Base-by-base conservation (phyloP, 2,888 invertebrate species). In the Saturnia pavonia region DNA sequence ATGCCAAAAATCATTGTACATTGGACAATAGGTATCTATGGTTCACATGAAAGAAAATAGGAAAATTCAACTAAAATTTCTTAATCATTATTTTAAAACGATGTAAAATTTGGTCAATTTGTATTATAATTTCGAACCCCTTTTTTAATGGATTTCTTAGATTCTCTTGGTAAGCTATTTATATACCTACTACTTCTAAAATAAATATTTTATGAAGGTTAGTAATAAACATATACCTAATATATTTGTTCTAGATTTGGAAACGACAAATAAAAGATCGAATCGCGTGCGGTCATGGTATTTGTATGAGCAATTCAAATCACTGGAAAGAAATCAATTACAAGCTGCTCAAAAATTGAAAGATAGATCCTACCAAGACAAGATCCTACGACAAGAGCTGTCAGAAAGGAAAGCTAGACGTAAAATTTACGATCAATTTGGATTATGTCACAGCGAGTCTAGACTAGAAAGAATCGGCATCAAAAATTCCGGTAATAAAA, bases 241-340 rank as follows among this genome's bases (percentile, higher is more conserved):
- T 40, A 43, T 71, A 14, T 48, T 72, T 70, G 67, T 84, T 85
- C 45, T 76, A 91, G 90, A 91, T 83, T 78, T 87, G 73, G 84
- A 90, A 71, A 79, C 82, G 57, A 79, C 83, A 73, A 72, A 83
- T 70, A 88, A 84, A 76, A 91, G 88, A 75, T 87, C 90, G n/a
- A 82, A 84, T 67, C 84, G 91, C 14, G 88, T 92, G 69, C 88
- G 89, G 8, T 92, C 92, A 9, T 94, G 94, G 94, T 94, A 92
- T 74, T 75, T 92, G 66, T 92, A 91, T 70, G 93, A 94, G 75
- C 94, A 94, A 74, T 93, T 85, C 72, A 93, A 90, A 78, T 87
- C 92, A 1, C 78, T 94, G 1, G 91, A 92, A 76, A 84, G 80
- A 63, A 89, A 86, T 72, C 92, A 93, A 76, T 75, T 88, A 48